phyloP scores from a whole-genome alignment of 2,888 invertebrate genomes.

The Margaritifera margaritifera region DNA sequence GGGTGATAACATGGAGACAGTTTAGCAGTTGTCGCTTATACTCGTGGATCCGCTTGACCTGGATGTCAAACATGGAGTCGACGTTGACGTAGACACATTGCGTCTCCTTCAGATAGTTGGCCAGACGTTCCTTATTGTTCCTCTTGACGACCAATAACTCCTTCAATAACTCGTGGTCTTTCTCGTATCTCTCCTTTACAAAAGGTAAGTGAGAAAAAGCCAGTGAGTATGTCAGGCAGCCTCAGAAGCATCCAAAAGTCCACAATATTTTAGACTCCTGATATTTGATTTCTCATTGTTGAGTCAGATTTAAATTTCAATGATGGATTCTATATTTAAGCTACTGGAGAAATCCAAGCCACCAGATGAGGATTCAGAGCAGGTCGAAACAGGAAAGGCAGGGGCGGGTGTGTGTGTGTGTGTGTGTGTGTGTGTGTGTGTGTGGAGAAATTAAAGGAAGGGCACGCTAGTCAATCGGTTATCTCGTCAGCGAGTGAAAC shows the following conservation, averaged over 20 bases:
- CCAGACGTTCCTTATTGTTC: constrained; percentile 93
- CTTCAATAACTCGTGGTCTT: constrained; percentile 91
- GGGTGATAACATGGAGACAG: constrained; percentile 90
- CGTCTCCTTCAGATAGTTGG: constrained; percentile 87
- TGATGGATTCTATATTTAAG: no score
- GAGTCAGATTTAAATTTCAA: no score
- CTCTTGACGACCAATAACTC: constrained; percentile 92
- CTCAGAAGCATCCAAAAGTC: not conserved
- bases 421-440: no score
- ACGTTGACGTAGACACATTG: constrained; percentile 92
- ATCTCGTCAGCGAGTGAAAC: no score
- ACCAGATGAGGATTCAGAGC: no score
- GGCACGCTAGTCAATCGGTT: no score
- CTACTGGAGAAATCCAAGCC: no score
- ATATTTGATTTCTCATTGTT: no score
- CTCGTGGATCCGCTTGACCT: constrained; percentile 97
- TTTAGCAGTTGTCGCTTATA: constrained; percentile 98
- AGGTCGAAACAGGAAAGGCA: no score
- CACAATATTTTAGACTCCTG: no score
- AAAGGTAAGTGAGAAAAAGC: not conserved
- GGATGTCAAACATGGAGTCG: constrained; percentile 95
- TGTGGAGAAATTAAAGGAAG: no score
- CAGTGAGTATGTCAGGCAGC: not conserved
- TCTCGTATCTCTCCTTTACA: constrained; percentile 74
- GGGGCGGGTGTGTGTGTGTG: no score